Percentiles rank a stretch among this genome's conserved stretches.
phyloP scores from a whole-genome alignment of 2,113 vertebrate genomes.

The Pungitius pungitius region DNA sequence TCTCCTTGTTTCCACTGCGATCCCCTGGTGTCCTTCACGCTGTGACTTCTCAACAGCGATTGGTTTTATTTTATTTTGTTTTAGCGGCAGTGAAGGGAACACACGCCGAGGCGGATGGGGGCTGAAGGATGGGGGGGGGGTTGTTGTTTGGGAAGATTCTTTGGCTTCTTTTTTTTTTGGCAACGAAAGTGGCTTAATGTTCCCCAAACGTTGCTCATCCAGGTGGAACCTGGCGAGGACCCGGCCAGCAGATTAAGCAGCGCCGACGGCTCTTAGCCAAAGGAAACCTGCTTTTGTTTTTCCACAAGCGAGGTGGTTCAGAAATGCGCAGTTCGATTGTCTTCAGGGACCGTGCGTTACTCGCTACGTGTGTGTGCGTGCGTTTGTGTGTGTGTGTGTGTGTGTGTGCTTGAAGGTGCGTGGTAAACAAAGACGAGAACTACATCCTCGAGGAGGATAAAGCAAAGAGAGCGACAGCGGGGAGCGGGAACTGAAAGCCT shows the following conservation, averaged over 20 bases:
- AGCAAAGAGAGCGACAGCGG: conserved; percentile 46
- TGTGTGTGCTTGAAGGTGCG: conserved; percentile 35
- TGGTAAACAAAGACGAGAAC: conserved; percentile 63
- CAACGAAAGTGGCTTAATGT: conserved; percentile 41
- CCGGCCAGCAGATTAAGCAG: conserved; percentile 45
- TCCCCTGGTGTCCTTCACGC: conserved; percentile 29
- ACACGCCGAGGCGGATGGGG: not conserved
- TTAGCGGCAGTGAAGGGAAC: conserved; percentile 12
- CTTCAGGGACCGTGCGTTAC: conserved; percentile 4
- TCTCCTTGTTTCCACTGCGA: not conserved
- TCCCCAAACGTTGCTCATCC: conserved; percentile 38
- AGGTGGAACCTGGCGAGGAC: conserved; percentile 53
- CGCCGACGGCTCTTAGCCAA: conserved; percentile 39
- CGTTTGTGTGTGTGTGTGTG: conserved; percentile 31
- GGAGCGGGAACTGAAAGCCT: conserved; percentile 48
- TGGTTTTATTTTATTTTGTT: conserved; percentile 65
- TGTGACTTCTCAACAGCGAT: conserved; percentile 49
- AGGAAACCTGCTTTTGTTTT: conserved; percentile 49
- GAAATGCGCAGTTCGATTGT: conserved; percentile 41
- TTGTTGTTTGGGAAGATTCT: conserved; percentile 25
- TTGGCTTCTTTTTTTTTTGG: conserved; percentile 46
- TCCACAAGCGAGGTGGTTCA: conserved; percentile 26
- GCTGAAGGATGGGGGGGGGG: too few relatives aligned
- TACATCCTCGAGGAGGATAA: conserved; percentile 55
- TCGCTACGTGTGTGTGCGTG: conserved; percentile 4